phyloP scores from a whole-genome alignment of 2,797 vertebrate genomes.

The Trichosurus vulpecula region DNA sequence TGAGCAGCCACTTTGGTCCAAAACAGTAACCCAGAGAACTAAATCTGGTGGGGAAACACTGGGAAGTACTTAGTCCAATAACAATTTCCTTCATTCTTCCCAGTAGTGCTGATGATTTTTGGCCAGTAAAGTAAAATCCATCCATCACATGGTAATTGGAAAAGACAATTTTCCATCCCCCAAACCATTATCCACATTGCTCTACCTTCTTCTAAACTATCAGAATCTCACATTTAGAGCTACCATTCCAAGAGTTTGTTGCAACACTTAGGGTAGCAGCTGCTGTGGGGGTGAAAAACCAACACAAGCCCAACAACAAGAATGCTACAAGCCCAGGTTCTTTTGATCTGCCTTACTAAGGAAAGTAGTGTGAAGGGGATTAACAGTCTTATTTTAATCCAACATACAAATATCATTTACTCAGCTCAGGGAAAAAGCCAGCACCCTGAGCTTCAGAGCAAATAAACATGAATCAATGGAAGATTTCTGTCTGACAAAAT shows the following conservation, averaged over 20 bases:
- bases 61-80: background rate
- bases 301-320: too few relatives aligned
- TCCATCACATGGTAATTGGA: background rate
- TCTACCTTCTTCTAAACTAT: background rate
- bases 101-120: background rate
- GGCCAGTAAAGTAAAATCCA: background rate
- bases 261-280: too few relatives aligned
- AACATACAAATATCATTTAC: too few relatives aligned
- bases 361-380: too few relatives aligned
- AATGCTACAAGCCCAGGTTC: too few relatives aligned
- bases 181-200: background rate
- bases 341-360: too few relatives aligned
- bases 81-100: background rate
- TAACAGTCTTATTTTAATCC: too few relatives aligned
- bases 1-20: background rate
- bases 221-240: background rate
- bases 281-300: too few relatives aligned
- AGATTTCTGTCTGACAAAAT: too few relatives aligned
- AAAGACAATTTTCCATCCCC: background rate
- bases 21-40: background rate
- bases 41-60: background rate
- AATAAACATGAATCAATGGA: too few relatives aligned
- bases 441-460: too few relatives aligned
- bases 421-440: too few relatives aligned
- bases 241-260: background rate